phyloP scores from a whole-genome alignment of 2,113 vertebrate genomes.

The Rhinoderma darwinii region DNA sequence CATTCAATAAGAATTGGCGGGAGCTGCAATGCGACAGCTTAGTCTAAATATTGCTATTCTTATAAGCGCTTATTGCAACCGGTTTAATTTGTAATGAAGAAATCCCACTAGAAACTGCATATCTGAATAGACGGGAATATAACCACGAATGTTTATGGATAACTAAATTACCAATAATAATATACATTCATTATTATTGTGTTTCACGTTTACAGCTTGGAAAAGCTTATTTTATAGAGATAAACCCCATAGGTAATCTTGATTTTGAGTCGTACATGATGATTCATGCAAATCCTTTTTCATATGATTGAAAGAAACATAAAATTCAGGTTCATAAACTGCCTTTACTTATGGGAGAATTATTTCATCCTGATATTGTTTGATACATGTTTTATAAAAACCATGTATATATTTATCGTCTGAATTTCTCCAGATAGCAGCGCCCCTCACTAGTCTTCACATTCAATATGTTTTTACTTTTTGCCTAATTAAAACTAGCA shows the following conservation, averaged over 20 bases:
- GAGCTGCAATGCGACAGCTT: conserved; percentile 27
- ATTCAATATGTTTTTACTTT: conserved; percentile 29
- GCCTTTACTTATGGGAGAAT: conserved; percentile 13
- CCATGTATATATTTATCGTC: neutral
- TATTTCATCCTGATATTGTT: conserved; percentile 6
- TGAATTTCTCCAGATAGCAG: neutral
- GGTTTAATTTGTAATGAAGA: conserved; percentile 35
- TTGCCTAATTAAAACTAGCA: conserved; percentile 19
- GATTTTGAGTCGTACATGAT: conserved; percentile 17
- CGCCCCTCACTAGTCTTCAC: neutral
- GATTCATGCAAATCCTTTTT: conserved; percentile 49
- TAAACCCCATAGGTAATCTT: conserved; percentile 40
- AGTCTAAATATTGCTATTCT: conserved; percentile 23
- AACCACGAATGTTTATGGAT: neutral
- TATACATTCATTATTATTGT: neutral
- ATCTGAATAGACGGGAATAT: conserved; percentile 20
- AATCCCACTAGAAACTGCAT: neutral
- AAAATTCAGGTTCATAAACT: conserved; percentile 12
- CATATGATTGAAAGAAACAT: conserved; percentile 30
- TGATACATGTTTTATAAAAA: neutral
- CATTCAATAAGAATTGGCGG: neutral
- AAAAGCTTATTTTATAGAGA: conserved; percentile 7
- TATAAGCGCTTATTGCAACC: conserved; percentile 10
- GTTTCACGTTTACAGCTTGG: neutral
- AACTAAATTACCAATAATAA: conserved; percentile 18